Evolutionary conservation across 2,113 vertebrate genomes (phyloP), one percentile per base, ranked within the genome.

Genomic region (Phyllopteryx taeniolatus): DNA sequence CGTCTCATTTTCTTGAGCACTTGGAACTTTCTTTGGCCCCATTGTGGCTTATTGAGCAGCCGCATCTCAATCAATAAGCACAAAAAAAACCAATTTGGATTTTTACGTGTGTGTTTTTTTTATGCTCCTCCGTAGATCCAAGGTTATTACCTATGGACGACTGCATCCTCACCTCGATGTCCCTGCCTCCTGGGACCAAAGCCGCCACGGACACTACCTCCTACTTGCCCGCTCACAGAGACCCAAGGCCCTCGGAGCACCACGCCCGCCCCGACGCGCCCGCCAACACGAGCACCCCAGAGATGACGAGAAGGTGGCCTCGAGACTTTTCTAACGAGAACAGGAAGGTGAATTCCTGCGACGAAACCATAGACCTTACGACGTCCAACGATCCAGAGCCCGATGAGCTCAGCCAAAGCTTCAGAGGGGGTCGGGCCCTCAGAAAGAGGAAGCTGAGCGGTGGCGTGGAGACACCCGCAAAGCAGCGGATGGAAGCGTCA

Each of bases 151-250:
- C 90, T 0, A 88, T 90, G 88, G 89, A 90, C 33, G 87, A 92
- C 86, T 90, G 84, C 82, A 92, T 92, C 80, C 90, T 92, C 70
- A 89, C 87, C 73, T 89, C 90, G 60, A 81, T 92, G 68, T 88
- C 89, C 14, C 73, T 89, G 27, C 86, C 87, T 68, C 82, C 84
- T 3, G 86, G 76, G 70, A 62, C 80, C 69, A 86, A 73, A 79
- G 20, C 76, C 14, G 71, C 31, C 69, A 64, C 4, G 1, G 65
- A 75, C 69, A 20, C 57, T 42, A n/a, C 72, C 67, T 70, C 88
- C 13, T 63, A 73, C 56, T 72, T 80, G 15, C 76, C 84, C 39
- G 43, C 77, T 46, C 71, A 65, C 65, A 78, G 74, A 62, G 82
- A 79, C 31, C 70, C 80, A 0, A 22, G 57, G 54, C 59, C 62